Conservation (phyloP, 2,113 vertebrate species). For the Eonycteris spelaea region DNA sequence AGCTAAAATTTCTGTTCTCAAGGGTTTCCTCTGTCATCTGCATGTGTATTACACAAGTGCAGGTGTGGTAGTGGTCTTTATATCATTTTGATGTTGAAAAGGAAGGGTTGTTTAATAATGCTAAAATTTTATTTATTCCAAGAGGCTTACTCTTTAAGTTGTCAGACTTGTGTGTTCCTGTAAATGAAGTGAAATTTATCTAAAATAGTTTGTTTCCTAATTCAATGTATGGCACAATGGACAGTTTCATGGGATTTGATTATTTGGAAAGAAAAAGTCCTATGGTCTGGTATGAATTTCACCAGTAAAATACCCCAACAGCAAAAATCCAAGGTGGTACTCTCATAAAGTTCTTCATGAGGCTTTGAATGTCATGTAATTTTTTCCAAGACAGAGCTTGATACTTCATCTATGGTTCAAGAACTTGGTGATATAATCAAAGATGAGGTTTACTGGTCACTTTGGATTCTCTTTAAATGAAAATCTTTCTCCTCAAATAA, state of each 20-base stretch:
- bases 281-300: background rate
- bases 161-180: background rate
- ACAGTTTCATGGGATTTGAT: background rate
- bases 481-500: background rate
- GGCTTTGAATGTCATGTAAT: background rate
- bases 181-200: background rate
- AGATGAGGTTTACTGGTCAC: background rate
- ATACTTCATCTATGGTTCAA: background rate
- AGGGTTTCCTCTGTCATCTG: background rate
- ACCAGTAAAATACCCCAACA: background rate
- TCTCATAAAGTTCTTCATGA: background rate
- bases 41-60: no score
- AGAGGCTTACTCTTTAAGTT: background rate
- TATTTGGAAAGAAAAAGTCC: background rate
- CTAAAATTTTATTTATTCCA: background rate
- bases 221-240: background rate
- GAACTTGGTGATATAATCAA: background rate
- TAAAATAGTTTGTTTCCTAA: conserved; percentile 1
- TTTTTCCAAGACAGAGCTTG: background rate
- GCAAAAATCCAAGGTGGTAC: background rate
- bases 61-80: background rate
- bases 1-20: background rate
- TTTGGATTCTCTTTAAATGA: background rate
- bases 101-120: background rate
- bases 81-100: background rate